Evolutionary conservation across 2,113 vertebrate species (phyloP).

Genomic region (Quiscalus mexicanus): DNA sequence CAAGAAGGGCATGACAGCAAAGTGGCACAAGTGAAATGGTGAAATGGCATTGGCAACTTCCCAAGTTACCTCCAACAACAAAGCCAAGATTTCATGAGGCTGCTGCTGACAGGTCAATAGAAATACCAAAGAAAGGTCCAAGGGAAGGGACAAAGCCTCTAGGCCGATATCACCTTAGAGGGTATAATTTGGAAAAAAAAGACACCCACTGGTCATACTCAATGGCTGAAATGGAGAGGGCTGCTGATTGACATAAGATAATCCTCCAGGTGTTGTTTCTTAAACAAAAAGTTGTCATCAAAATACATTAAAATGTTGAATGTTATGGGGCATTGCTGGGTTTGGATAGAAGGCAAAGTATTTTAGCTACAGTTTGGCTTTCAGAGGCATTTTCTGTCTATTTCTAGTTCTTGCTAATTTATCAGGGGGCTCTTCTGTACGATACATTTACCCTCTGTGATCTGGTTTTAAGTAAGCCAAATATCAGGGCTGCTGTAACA

Average conservation of each 20-base stretch:
- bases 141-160: conserved; percentile 22
- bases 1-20: background rate
- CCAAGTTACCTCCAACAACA: background rate
- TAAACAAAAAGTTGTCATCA: background rate
- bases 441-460: conserved; percentile 17
- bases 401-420: background rate
- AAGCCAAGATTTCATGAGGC: background rate
- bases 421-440: background rate
- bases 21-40: background rate
- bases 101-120: background rate
- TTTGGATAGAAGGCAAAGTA: background rate
- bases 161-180: background rate
- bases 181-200: background rate
- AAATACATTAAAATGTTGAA: background rate
- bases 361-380: background rate
- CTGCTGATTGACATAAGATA: background rate
- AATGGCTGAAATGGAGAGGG: background rate
- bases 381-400: conserved; percentile 16
- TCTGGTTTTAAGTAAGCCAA: conserved; percentile 52
- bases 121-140: background rate
- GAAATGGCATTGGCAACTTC: background rate
- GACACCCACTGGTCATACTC: background rate
- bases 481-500: conserved; percentile 27
- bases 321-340: background rate
- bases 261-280: background rate